A percentile compares a stretch with the other conserved stretches of the same genome.
Conservation (phyloP, 92 coral and sea anemone species). For the Montipora capitata region DNA sequence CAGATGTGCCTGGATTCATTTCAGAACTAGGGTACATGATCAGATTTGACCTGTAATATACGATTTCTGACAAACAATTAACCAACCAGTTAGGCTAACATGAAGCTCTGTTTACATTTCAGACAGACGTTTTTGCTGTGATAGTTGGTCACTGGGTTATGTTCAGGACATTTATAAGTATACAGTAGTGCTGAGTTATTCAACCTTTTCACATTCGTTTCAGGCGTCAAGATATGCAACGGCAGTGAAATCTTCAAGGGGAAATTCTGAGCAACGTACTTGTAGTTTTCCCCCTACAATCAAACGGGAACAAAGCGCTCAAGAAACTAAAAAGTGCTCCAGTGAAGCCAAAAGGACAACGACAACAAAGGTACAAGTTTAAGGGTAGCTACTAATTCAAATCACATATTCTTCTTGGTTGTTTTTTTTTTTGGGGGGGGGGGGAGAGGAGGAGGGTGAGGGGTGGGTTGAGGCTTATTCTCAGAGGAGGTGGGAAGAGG, state of each 20-base stretch:
- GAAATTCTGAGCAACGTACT: slow-evolving; percentile 33
- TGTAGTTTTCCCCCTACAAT: slow-evolving; percentile 6
- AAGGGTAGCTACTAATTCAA: slow-evolving; percentile 10
- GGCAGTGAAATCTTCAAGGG: slow-evolving; percentile 42
- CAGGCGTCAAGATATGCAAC: slow-evolving; percentile 42
- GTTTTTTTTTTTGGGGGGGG: neutral
- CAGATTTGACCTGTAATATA: neutral
- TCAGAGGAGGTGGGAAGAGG: slow-evolving; percentile 6
- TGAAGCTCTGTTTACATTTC: neutral
- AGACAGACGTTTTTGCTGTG: slow-evolving; percentile 7
- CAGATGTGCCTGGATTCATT: neutral
- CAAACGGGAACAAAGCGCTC: slow-evolving; percentile 16
- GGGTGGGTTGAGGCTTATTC: neutral
- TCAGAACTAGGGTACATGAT: neutral
- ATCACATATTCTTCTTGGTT: neutral
- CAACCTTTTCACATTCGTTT: neutral
- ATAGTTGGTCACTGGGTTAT: slow-evolving; percentile 32
- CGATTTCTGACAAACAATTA: slow-evolving; percentile 9
- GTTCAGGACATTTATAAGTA: neutral
- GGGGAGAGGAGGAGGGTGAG: neutral
- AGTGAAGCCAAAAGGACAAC: slow-evolving; percentile 20
- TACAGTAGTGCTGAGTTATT: slow-evolving; percentile 20
- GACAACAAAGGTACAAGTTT: slow-evolving; percentile 28
- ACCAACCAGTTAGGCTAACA: neutral
- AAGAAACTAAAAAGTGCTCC: slow-evolving; percentile 7